Evolutionary conservation across 2,888 invertebrate genomes (phyloP).

Genomic region (Allygus modestus): DNA sequence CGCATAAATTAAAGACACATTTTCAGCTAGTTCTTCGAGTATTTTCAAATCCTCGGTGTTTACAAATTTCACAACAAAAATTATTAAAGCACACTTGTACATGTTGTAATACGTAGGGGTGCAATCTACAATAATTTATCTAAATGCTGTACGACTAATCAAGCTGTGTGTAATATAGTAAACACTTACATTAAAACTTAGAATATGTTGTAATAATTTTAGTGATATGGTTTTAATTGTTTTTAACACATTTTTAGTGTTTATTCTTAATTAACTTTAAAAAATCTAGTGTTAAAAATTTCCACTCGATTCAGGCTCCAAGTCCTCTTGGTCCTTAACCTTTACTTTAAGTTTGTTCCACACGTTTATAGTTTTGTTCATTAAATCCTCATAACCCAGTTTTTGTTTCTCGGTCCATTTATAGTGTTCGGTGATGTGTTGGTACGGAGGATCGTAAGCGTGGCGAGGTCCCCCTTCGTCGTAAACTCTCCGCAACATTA

Average conservation of each 20-base stretch:
- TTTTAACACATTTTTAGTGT: neutral
- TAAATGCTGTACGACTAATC: neutral
- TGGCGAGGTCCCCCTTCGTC: conserved; percentile 44
- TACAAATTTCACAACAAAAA: neutral
- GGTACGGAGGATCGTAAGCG: conserved; percentile 33
- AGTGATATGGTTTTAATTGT: neutral
- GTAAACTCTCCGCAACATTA: conserved; percentile 26
- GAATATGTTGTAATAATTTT: neutral
- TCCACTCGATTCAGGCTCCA: conserved; percentile 48
- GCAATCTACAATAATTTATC: neutral
- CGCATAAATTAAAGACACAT: conserved; percentile 7
- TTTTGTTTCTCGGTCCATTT: conserved; percentile 17
- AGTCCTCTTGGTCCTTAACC: conserved; percentile 17
- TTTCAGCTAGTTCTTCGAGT: conserved; percentile 1
- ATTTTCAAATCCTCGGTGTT: neutral
- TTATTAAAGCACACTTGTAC: conserved; percentile 5
- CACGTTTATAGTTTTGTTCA: conserved; percentile 47
- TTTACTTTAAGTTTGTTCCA: conserved; percentile 34
- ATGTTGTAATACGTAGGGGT: neutral
- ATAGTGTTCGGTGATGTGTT: conserved; percentile 21
- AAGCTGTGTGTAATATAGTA: neutral
- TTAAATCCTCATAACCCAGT: conserved; percentile 42
- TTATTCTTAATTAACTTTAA: neutral
- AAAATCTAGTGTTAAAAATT: conserved; percentile 8
- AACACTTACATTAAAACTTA: neutral